Base-by-base conservation (phyloP, 1,140 invertebrate species). In the Scaptomyza hsui region DNA sequence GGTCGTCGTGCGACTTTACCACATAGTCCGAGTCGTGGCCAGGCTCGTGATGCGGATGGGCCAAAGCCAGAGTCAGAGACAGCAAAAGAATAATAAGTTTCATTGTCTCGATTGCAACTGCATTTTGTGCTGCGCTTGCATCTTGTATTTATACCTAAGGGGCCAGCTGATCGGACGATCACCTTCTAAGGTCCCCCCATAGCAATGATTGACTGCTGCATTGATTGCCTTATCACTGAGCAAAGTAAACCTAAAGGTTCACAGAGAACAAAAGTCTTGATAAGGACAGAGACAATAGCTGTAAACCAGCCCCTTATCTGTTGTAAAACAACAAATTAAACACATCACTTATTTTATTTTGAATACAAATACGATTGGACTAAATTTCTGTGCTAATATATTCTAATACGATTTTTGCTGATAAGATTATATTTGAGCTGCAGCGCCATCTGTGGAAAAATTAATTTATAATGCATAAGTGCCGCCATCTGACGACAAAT, bases 1-100 rank as follows among this genome's bases (percentile, higher is more conserved):
- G 52, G 57, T 91, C 86, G 4, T 77, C 86, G 4, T 83, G 74
- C 3, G 60, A 86, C 53, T 91, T 90, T 0, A 91, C 74, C 10
- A 78, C 82, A 55, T 89, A 91, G 12, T 57, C 73, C 7, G 39
- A 15, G 9, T 29, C 18, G 7, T 59, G 59, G 5, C 57, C 69
- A 32, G 80, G 51, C 29, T 73, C 57, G 13, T 67, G 53, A 9
- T 49, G 35, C 9, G 65, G 57, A 18, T 65, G 52, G 41, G 60
- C 65, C 6, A 67, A 29, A 15, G 61, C 72, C 19, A 71, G 2
- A 12, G 70, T 41, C 42, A 86, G 15, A 1, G 47, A 60, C 29
- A 88, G 18, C 13, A 75, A 13, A 6, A 86, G 35, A 32, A 81
- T 19, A 18, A 72, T 51, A 24, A 68, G 24, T 47, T 85, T 85